phyloP scores from a whole-genome alignment of 2,797 vertebrate species.

The Helicolenus hilgendorfi region DNA sequence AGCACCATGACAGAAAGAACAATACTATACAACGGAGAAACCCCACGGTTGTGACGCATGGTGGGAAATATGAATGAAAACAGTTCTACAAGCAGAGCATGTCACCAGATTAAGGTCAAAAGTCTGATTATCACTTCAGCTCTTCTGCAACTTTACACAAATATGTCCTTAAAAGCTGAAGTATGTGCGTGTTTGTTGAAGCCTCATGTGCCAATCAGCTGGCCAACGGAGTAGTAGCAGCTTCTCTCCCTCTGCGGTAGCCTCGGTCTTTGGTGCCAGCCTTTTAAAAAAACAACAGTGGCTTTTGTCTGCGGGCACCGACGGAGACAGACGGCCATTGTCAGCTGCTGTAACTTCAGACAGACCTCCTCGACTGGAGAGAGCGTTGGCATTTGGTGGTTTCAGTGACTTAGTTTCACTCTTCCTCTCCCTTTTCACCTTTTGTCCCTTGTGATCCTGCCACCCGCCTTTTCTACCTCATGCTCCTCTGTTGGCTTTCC shows the following conservation, averaged over 20 bases:
- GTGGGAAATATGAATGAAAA: not conserved
- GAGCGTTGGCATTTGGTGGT: conserved; percentile 64
- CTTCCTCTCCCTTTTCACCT: conserved; percentile 69
- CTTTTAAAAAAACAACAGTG: conserved; percentile 73
- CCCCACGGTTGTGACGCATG: not conserved
- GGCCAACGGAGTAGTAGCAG: conserved; percentile 17
- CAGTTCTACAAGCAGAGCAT: not conserved
- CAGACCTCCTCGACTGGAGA: conserved; percentile 67
- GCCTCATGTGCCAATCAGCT: conserved; percentile 7
- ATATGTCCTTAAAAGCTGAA: not conserved
- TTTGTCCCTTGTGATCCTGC: conserved; percentile 53
- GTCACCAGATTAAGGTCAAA: not conserved
- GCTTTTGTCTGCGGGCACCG: conserved; percentile 75
- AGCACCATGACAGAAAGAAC: not conserved
- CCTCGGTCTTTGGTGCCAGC: conserved; percentile 61
- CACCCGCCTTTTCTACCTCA: conserved; percentile 10
- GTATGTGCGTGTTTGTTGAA: not conserved
- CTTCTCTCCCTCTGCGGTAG: conserved; percentile 34
- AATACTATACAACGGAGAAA: not conserved
- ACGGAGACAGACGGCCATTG: conserved; percentile 78
- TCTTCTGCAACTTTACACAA: not conserved
- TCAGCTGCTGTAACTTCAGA: conserved; percentile 75
- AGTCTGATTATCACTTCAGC: not conserved
- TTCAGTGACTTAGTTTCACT: conserved; percentile 67
- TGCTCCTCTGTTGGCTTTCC: not conserved